A percentile compares a stretch with the other conserved stretches of the same genome.
phyloP scores from a whole-genome alignment of 2,113 vertebrate species.

The Anthoscopus minutus region DNA sequence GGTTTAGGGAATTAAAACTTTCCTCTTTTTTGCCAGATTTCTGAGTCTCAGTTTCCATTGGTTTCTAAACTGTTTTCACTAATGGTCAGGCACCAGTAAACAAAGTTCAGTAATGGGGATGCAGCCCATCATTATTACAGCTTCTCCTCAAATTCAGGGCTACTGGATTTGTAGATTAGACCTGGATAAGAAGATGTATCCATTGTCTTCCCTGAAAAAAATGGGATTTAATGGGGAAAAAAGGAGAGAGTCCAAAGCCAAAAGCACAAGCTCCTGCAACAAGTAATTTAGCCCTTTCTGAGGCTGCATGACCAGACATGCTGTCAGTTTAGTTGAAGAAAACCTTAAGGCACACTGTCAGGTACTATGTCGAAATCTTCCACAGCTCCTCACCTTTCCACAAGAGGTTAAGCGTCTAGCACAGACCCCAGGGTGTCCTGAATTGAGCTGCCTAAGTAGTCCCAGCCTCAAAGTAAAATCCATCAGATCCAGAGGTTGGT shows the following conservation, averaged over 20 bases:
- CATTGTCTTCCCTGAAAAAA: background rate
- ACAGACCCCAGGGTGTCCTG: background rate
- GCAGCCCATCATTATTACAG: background rate
- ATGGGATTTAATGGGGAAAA: accelerated
- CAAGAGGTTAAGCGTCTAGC: background rate
- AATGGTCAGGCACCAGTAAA: background rate
- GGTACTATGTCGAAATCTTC: background rate
- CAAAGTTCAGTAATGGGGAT: background rate
- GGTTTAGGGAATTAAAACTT: background rate
- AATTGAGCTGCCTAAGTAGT: background rate
- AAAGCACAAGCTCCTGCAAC: background rate
- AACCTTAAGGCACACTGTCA: background rate
- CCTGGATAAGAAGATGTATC: background rate
- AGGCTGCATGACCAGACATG: background rate
- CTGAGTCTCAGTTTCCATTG: background rate
- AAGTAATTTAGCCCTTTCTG: background rate
- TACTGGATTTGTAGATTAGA: background rate
- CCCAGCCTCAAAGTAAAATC: background rate
- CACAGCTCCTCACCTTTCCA: background rate
- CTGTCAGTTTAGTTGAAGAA: background rate
- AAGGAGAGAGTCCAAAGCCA: background rate
- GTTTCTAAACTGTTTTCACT: background rate
- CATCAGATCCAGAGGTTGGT: background rate
- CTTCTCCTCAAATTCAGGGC: background rate
- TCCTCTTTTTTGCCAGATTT: background rate